phyloP scores from a whole-genome alignment of 92 coral and sea anemone species.

The Parazoanthus atlanticus region DNA sequence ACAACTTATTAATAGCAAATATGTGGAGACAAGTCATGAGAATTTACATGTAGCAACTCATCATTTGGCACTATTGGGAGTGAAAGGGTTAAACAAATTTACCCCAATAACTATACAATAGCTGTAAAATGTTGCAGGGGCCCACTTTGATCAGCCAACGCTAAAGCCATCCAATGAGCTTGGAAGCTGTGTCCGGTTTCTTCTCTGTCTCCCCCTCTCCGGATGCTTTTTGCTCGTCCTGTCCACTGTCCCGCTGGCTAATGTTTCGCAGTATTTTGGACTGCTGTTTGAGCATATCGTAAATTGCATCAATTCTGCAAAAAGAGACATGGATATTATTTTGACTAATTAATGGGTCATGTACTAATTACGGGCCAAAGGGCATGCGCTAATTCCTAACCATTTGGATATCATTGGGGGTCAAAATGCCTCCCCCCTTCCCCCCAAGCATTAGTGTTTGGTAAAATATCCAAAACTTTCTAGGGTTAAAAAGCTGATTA shows the following conservation, averaged over 20 bases:
- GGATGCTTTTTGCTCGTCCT: background rate
- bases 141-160: no score
- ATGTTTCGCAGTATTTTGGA: slow-evolving; percentile 32
- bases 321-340: background rate
- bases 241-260: slow-evolving; percentile 29
- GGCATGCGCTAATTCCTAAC: no score
- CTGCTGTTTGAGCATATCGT: slow-evolving; percentile 30
- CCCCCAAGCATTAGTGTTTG: no score
- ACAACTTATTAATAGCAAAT: no score
- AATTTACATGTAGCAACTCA: no score
- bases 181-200: slow-evolving; percentile 15
- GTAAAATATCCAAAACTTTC: no score
- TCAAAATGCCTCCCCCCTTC: background rate
- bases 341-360: no score
- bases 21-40: no score
- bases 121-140: background rate
- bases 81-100: background rate
- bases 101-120: background rate
- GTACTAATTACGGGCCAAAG: no score
- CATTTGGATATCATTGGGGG: no score
- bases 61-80: no score
- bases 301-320: slow-evolving; percentile 32
- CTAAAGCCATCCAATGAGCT: slow-evolving; percentile 40
- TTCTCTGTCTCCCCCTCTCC: background rate
- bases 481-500: no score